Conservation (phyloP, 2,888 invertebrate genomes). For the Amphipyra tragopoginis region DNA sequence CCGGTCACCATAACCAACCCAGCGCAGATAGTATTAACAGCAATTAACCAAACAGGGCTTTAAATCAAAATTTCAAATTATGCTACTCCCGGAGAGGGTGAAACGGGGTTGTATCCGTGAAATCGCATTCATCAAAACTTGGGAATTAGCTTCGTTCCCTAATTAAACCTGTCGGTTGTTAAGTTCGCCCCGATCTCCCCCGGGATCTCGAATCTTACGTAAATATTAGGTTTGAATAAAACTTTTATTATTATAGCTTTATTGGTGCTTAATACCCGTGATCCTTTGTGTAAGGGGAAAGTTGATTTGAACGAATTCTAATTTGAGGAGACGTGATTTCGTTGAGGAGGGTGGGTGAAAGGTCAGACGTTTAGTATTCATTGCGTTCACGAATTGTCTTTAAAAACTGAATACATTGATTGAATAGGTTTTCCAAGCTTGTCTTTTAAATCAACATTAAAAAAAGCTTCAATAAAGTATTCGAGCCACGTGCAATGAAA, state of each 20-base stretch:
- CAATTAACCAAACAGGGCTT: slow-evolving; percentile 78
- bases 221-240: slow-evolving; percentile 85
- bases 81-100: slow-evolving; percentile 66
- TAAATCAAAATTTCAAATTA: slow-evolving; percentile 86
- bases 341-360: slow-evolving; percentile 13
- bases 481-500: slow-evolving; percentile 29
- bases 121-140: slow-evolving; percentile 89
- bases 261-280: slow-evolving; percentile 72
- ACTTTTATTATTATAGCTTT: slow-evolving; percentile 81
- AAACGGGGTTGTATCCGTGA: slow-evolving; percentile 77
- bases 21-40: slow-evolving; percentile 69
- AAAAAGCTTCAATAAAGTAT: slow-evolving; percentile 17
- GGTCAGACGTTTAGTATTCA: slow-evolving; percentile 55
- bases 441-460: no score
- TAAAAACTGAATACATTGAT: slow-evolving; percentile 51
- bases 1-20: slow-evolving; percentile 51
- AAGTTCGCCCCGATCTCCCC: slow-evolving; percentile 71
- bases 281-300: slow-evolving; percentile 60
- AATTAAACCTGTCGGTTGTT: slow-evolving; percentile 87
- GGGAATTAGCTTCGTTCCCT: slow-evolving; percentile 84
- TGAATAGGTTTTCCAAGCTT: slow-evolving; percentile 27
- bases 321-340: slow-evolving; percentile 48
- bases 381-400: slow-evolving; percentile 54
- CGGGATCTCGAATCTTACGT: slow-evolving; percentile 74
- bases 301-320: slow-evolving; percentile 66